Evolutionary conservation across 2,797 vertebrate genomes (phyloP).

Genomic region (Pagetopsis macropterus): DNA sequence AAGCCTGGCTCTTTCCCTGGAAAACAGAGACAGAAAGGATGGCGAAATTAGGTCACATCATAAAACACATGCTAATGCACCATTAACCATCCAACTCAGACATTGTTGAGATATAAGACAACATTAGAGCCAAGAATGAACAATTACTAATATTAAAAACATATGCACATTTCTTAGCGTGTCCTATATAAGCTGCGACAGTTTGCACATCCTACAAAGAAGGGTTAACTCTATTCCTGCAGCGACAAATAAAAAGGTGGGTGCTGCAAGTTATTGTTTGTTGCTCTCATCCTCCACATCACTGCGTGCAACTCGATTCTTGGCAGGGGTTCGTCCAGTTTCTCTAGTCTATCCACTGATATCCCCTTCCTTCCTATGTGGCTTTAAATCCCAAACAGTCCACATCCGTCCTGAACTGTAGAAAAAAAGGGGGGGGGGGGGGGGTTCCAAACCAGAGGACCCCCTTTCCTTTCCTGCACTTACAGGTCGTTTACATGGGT

Average conservation of each 20-base stretch:
- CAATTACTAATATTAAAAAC: background rate
- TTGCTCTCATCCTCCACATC: slow-evolving; percentile 62
- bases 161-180: background rate
- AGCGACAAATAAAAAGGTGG: slow-evolving; percentile 36
- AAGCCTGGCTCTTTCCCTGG: slow-evolving; percentile 60
- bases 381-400: slow-evolving; percentile 79
- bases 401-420: slow-evolving; percentile 75
- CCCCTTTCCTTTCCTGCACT: slow-evolving; percentile 40
- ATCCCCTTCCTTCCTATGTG: slow-evolving; percentile 71
- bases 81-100: background rate
- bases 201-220: slow-evolving; percentile 10
- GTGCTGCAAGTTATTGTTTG: slow-evolving; percentile 13
- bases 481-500: slow-evolving; percentile 21
- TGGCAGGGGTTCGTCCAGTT: slow-evolving; percentile 72
- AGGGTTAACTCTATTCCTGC: slow-evolving; percentile 25
- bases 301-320: slow-evolving; percentile 62
- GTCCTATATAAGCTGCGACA: background rate
- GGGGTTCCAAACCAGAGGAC: slow-evolving; percentile 39
- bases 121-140: background rate
- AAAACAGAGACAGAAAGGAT: slow-evolving; percentile 64
- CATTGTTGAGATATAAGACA: background rate
- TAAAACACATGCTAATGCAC: slow-evolving; percentile 13
- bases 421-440: background rate
- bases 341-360: slow-evolving; percentile 66
- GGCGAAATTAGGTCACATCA: slow-evolving; percentile 29